Base-by-base conservation (phyloP, 2,888 invertebrate species). In the Athripsodes cinereus region DNA sequence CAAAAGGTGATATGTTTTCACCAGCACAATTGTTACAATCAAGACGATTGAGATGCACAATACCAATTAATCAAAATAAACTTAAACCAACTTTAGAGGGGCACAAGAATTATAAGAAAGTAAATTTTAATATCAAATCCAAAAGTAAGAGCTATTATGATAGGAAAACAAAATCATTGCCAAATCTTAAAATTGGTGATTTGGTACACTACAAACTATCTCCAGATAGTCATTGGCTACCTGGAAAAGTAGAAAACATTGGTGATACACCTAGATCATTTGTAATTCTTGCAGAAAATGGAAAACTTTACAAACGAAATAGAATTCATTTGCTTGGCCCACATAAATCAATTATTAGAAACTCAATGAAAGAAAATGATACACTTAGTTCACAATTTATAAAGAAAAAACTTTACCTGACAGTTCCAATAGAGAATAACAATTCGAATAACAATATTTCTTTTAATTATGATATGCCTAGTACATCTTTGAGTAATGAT, bases 131-230 rank as follows among this genome's bases (percentile, higher is more conserved):
- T 16, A 18, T 18, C 13, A 11, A 46, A 18, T 11, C 46, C 13
- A 46, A 18, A 46, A 46, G 46, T 46, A 46, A 46, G 18, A 46
- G 18, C 46, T 46, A 46, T 46, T 46, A 46, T 46, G 46, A 46
- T 18, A 46, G 18, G 18, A 46, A 46, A 46, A 18, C 16, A 46
- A 46, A 46, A 46, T 18, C 46, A 46, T 46, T 46, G 18, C n/a
- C 46, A 16, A 11, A 46, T 11, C 18, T 46, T 16, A 18, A 46
- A 18, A 18, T 46, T 46, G 46, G 46, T 16, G 46, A 46, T 46
- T 46, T 18, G 13, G 46, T 46, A 16, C 46, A 46, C 46, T 46
- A 46, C 18, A 46, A 46, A 46, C 46, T 46, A 18, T 16, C 13
- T 46, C 46, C 46, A 46, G 46, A 16, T 46, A 18, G 46, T 16